phyloP scores from a whole-genome alignment of 2,113 vertebrate species.

The Gyps fulvus region DNA sequence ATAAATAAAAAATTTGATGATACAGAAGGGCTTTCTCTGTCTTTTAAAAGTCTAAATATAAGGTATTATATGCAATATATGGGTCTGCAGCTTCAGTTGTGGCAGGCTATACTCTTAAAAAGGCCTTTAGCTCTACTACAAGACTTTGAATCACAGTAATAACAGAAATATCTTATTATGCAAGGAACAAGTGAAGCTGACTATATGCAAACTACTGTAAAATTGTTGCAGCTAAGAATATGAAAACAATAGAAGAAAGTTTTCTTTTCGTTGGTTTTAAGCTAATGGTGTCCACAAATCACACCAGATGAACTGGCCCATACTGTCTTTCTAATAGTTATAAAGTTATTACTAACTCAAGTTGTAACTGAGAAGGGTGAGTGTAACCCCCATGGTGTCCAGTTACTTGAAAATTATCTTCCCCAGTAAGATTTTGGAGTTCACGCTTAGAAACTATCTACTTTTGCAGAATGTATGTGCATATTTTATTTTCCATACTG shows the following conservation, averaged over 20 bases:
- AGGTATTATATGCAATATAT: not conserved
- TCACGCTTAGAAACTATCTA: not conserved
- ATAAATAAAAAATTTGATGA: fast-evolving
- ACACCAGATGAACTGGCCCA: not conserved
- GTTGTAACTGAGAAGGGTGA: not conserved
- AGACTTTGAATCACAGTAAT: not conserved
- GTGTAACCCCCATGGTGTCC: not conserved
- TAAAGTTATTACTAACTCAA: not conserved
- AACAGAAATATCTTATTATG: not conserved
- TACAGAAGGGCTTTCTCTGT: not conserved
- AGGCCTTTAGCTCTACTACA: not conserved
- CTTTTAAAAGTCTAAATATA: not conserved
- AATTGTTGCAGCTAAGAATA: not conserved
- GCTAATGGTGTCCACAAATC: not conserved
- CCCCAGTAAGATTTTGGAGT: not conserved
- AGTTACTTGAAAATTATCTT: not conserved
- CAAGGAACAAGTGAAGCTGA: not conserved
- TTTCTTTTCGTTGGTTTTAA: not conserved
- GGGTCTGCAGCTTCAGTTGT: not conserved
- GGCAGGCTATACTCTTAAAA: not conserved
- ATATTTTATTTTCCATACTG: not conserved
- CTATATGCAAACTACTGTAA: not conserved
- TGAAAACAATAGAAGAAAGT: not conserved
- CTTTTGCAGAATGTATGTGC: not conserved
- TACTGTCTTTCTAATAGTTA: not conserved